Conservation (phyloP, 2,113 vertebrate species). For the Tretioscincus oriximinensis region DNA sequence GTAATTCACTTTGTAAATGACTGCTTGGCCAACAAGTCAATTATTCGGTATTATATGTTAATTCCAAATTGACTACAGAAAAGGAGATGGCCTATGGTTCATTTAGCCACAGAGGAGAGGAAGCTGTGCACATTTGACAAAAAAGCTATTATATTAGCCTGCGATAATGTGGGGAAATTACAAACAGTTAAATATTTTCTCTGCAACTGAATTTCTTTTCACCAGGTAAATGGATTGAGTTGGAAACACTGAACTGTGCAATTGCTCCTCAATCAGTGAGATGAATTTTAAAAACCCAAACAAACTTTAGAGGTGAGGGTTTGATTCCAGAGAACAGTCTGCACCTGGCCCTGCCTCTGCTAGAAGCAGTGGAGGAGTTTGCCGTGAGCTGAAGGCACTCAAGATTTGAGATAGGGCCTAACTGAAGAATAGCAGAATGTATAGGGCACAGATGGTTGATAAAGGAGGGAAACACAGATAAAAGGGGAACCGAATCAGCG, state of each 20-base stretch:
- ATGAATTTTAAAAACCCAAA: neutral
- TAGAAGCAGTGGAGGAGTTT: constrained; percentile 23
- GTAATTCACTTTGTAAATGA: constrained; percentile 54
- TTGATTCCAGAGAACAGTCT: constrained; percentile 22
- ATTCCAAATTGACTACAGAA: constrained; percentile 54
- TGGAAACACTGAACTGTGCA: constrained; percentile 41
- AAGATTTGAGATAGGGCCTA: constrained; percentile 17
- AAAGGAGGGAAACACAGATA: neutral
- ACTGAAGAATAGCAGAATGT: constrained; percentile 23
- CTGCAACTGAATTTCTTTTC: constrained; percentile 11
- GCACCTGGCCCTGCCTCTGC: neutral
- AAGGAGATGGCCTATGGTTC: constrained; percentile 47
- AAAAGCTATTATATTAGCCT: constrained; percentile 37
- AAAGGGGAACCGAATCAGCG: neutral
- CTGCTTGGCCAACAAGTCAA: constrained; percentile 49
- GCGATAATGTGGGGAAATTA: constrained; percentile 39
- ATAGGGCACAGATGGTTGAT: constrained; percentile 25
- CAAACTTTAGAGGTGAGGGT: neutral
- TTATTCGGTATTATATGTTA: constrained; percentile 57
- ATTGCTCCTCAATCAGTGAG: constrained; percentile 27
- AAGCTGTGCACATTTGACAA: neutral
- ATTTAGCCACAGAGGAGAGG: constrained; percentile 37
- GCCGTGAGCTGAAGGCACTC: constrained; percentile 7
- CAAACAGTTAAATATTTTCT: constrained; percentile 37
- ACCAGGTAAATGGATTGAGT: constrained; percentile 34